Conservation (phyloP, 2,888 invertebrate genomes). For the Thera britannica region DNA sequence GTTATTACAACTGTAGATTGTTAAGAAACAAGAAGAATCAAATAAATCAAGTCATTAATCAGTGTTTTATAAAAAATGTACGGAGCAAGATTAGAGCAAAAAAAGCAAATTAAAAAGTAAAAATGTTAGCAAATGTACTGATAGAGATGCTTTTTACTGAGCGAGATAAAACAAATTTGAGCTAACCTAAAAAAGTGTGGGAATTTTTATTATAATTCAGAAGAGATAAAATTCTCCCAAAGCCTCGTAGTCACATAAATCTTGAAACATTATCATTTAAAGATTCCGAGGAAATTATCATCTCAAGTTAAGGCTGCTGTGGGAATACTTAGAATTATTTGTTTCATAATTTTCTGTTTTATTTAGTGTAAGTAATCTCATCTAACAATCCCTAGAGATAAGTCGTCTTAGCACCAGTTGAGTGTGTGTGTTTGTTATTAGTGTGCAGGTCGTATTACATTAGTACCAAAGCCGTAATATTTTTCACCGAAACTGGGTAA, state of each 20-base stretch:
- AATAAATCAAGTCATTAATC: neutral
- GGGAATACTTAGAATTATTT: conserved; percentile 24
- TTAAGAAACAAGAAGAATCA: neutral
- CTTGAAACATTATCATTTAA: conserved; percentile 22
- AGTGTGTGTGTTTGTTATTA: too few relatives aligned
- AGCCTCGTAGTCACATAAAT: conserved; percentile 24
- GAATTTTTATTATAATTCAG: neutral
- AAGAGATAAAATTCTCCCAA: conserved; percentile 9
- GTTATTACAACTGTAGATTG: too few relatives aligned
- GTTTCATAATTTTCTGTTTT: conserved; percentile 23
- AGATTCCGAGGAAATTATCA: conserved; percentile 29
- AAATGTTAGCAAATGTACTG: too few relatives aligned
- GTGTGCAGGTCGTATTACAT: too few relatives aligned
- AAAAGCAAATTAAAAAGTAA: too few relatives aligned
- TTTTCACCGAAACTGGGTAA: too few relatives aligned
- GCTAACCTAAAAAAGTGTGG: neutral
- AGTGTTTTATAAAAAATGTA: neutral
- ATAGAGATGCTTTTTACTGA: neutral
- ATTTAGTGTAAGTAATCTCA: conserved; percentile 27
- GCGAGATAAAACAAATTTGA: neutral
- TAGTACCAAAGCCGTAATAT: too few relatives aligned
- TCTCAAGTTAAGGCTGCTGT: conserved; percentile 25
- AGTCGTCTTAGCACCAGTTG: conserved; percentile 1
- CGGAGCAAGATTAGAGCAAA: too few relatives aligned
- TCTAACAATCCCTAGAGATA: conserved; percentile 24